phyloP scores from a whole-genome alignment of 2,888 invertebrate species.

The Platynereis dumerilii region DNA sequence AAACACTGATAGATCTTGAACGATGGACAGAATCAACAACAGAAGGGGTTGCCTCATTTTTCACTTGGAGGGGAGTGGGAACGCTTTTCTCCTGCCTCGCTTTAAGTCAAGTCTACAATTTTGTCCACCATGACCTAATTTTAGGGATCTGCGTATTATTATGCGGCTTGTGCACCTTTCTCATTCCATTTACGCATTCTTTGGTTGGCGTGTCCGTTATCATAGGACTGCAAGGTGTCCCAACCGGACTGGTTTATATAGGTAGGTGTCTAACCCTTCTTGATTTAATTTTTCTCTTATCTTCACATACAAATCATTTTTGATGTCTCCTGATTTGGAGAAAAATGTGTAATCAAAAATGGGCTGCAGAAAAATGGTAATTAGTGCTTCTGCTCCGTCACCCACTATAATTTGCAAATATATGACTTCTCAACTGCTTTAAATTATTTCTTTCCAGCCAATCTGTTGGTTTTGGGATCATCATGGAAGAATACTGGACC shows the following conservation, averaged over 20 bases:
- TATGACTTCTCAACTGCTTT: too few species aligned
- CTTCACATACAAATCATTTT: too few species aligned
- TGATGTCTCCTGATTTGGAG: too few species aligned
- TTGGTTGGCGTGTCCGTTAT: background rate
- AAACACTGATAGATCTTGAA: slow-evolving; percentile 8
- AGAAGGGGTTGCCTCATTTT: background rate
- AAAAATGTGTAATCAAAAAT: too few species aligned
- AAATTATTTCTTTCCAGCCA: too few species aligned
- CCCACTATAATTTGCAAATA: too few species aligned
- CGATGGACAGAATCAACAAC: background rate
- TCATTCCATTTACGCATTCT: background rate
- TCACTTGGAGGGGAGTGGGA: slow-evolving; percentile 7
- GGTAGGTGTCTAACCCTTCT: too few species aligned
- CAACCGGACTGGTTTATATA: background rate
- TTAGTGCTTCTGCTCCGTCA: too few species aligned
- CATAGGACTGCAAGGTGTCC: background rate
- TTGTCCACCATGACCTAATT: slow-evolving; percentile 1
- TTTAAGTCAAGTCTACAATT: slow-evolving; percentile 1
- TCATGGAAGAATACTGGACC: background rate
- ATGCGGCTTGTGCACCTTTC: background rate
- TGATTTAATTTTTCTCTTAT: too few species aligned
- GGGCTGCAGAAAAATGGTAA: too few species aligned
- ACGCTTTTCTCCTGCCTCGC: background rate
- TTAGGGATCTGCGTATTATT: background rate
- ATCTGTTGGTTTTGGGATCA: too few species aligned